A percentile compares a stretch with the other conserved stretches of the same genome.
These are phyloP conservation scores for Seira sanloemensis DNA, from an alignment of 2,888 invertebrate species.

Conservation along the genomic window DNA sequence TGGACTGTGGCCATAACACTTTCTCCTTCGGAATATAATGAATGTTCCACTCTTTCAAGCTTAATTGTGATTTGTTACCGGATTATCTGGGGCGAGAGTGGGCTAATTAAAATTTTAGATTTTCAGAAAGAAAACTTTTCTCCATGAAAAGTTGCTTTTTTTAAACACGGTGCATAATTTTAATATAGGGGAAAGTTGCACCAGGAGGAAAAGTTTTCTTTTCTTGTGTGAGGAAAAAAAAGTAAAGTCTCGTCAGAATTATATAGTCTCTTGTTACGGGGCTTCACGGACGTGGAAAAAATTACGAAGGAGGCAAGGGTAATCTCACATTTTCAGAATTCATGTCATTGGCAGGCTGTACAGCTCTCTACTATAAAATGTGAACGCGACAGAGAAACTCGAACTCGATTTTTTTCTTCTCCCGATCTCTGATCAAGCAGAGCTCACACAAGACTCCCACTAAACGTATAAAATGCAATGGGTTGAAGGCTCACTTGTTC, in stretches of 20 bases:
- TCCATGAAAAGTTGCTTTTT: too few species aligned
- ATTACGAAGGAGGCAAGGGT: conserved; percentile 72
- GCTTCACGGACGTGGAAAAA: conserved; percentile 69
- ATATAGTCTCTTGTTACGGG: conserved; percentile 21
- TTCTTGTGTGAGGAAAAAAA: background rate
- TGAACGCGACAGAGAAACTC: conserved; percentile 65
- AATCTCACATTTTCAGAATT: conserved; percentile 74
- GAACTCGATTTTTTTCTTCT: conserved; percentile 27
- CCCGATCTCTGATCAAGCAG: conserved; percentile 21
- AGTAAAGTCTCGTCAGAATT: background rate
- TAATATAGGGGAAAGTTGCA: background rate
- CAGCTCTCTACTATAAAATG: conserved; percentile 73
- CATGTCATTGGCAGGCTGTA: conserved; percentile 73
- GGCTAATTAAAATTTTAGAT: background rate
- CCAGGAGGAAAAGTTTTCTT: background rate
- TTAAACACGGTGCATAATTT: too few species aligned
- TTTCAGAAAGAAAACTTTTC: background rate
- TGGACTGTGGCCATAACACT: too few species aligned
- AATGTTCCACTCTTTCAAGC: background rate
- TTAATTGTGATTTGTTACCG: background rate
- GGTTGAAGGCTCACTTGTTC: background rate
- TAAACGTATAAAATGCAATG: background rate
- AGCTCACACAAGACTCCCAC: too few species aligned
- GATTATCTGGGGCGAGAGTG: background rate
- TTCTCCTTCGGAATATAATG: background rate